These are phyloP conservation scores for Acanthurus leucopareius DNA, from an alignment of 2,797 vertebrate genomes.

Conservation along the genomic window DNA sequence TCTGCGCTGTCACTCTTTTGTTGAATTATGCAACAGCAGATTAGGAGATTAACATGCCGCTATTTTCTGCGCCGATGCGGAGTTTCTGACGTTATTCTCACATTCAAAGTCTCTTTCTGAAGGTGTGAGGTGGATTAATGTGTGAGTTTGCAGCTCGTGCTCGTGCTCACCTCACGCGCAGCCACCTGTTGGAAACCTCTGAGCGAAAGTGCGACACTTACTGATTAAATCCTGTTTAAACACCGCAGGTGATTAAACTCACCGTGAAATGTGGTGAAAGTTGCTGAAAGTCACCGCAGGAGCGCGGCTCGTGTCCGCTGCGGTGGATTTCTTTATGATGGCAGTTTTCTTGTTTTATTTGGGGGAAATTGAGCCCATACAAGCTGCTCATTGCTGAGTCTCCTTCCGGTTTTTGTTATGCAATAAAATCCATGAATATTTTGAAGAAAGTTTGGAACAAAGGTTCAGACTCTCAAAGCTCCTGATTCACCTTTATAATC, in stretches of 20 bases:
- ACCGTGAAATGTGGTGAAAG: not conserved
- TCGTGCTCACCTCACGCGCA: too few relatives aligned
- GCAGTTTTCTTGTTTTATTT: not conserved
- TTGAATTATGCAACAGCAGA: constrained; percentile 54
- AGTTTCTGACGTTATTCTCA: constrained; percentile 31
- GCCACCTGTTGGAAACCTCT: too few relatives aligned
- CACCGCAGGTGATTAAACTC: not conserved
- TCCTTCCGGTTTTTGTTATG: too few relatives aligned
- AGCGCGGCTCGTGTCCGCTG: too few relatives aligned
- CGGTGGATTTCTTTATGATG: not conserved
- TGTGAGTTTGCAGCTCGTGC: constrained; percentile 12
- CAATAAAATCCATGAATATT: too few relatives aligned
- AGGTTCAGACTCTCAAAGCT: too few relatives aligned
- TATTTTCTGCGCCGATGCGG: constrained; percentile 46
- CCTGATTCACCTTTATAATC: too few relatives aligned
- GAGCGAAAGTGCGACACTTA: too few relatives aligned
- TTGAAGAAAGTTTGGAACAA: too few relatives aligned
- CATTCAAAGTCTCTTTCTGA: constrained; percentile 26
- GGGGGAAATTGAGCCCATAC: not conserved
- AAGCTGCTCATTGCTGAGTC: too few relatives aligned
- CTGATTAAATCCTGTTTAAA: not conserved
- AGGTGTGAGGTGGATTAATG: constrained; percentile 47
- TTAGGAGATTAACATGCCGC: constrained; percentile 69
- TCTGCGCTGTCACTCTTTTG: not conserved
- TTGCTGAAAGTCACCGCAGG: not conserved